Conservation (phyloP, 2,113 vertebrate genomes). For the Actenoides hombroni region DNA sequence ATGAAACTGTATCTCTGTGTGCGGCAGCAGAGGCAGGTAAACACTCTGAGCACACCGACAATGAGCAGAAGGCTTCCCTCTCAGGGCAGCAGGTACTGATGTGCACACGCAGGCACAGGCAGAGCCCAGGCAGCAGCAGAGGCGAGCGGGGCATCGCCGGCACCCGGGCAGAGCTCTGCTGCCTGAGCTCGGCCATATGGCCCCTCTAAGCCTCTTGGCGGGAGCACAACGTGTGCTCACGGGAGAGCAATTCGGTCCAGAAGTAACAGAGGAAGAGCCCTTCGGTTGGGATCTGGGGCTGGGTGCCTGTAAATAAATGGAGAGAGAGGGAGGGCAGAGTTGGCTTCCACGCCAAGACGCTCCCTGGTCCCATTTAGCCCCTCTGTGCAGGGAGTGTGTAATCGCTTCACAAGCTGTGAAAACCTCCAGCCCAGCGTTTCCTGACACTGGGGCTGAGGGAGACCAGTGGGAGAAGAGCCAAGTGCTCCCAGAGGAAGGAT, state of each 20-base stretch:
- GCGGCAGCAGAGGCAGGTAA: background rate
- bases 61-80: background rate
- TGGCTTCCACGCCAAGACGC: rapidly evolving
- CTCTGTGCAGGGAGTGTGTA: rapidly evolving
- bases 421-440: background rate
- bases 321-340: background rate
- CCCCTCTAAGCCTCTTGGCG: background rate
- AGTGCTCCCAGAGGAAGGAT: background rate
- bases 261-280: background rate
- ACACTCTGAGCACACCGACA: background rate
- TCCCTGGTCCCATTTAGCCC: background rate
- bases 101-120: rapidly evolving
- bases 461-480: background rate
- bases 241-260: background rate
- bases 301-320: background rate
- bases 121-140: background rate
- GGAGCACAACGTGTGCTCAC: rapidly evolving
- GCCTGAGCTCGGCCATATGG: background rate
- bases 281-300: background rate
- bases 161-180: background rate
- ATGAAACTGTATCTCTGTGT: background rate
- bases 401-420: background rate
- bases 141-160: background rate
- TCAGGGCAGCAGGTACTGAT: rapidly evolving
- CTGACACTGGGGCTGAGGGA: background rate